These are phyloP conservation scores for Stegana nigrithorax DNA, from an alignment of 2,888 invertebrate species.

Conservation along the genomic window DNA sequence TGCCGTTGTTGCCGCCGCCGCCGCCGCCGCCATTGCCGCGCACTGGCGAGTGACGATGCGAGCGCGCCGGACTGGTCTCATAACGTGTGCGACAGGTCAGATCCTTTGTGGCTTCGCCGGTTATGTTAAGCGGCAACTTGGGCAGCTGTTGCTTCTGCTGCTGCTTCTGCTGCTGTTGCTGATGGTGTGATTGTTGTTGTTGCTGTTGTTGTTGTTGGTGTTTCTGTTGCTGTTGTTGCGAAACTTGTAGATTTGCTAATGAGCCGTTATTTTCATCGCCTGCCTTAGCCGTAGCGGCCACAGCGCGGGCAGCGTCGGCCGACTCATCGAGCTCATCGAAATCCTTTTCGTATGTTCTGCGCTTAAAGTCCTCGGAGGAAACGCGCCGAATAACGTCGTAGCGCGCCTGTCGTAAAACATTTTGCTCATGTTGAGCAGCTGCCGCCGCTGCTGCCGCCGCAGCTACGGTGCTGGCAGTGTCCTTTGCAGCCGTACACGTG, in stretches of 20 bases:
- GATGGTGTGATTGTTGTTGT: constrained; percentile 26
- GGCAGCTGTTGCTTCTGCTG: not conserved
- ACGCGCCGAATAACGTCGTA: constrained; percentile 61
- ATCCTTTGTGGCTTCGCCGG: constrained; percentile 51
- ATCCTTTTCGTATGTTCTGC: constrained; percentile 27
- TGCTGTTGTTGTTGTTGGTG: constrained; percentile 18
- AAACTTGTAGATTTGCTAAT: constrained; percentile 50
- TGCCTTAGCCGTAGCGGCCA: constrained; percentile 23
- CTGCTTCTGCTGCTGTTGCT: constrained; percentile 22
- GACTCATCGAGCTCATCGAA: constrained; percentile 5
- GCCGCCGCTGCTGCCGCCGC: constrained; percentile 16
- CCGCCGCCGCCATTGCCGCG: constrained; percentile 41
- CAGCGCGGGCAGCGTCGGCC: constrained; percentile 22
- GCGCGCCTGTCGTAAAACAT: constrained; percentile 1
- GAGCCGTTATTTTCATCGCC: constrained; percentile 59
- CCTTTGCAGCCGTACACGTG: constrained; percentile 47
- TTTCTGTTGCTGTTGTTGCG: constrained; percentile 27
- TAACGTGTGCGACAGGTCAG: constrained; percentile 55
- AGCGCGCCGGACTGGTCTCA: constrained; percentile 68
- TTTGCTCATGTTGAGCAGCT: constrained; percentile 14
- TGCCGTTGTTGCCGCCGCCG: constrained; percentile 25
- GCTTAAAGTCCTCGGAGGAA: constrained; percentile 65
- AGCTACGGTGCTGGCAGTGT: constrained; percentile 18
- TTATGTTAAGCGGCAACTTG: constrained; percentile 24
- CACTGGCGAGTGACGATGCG: constrained; percentile 65